Evolutionary conservation across 2,888 invertebrate genomes (phyloP), one percentile per base, ranked within the genome.

Genomic region (Drosophila prolongata): DNA sequence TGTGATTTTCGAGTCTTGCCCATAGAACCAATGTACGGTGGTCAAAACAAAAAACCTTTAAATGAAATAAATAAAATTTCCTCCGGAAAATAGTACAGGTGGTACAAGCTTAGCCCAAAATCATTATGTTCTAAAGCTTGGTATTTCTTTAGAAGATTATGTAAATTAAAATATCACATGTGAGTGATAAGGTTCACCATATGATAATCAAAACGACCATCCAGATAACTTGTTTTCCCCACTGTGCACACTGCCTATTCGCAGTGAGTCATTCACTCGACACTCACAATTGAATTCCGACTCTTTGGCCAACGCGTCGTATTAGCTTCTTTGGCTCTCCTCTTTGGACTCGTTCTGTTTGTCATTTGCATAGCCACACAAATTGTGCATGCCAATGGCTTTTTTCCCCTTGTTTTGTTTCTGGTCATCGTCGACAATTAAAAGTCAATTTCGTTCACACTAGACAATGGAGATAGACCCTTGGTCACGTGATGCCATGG

Each of bases 401-500:
- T 67, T 68, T 58, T 24, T 46, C 35, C 3, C 30, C 37, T 56
- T 64, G 52, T 74, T 54, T 66, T 61, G 67, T 64, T 61, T 59
- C 59, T 59, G 73, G 61, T 52, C 64, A 67, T 52, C 67, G 74
- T 69, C 76, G 72, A 76, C 82, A 86, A 83, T 83, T 86, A 83
- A 82, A 83, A 75, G 73, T 71, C 80, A 77, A 78, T 83, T 83
- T 78, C 86, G 82, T 82, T 86, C 83, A 85, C 75, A 76, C 82
- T 44, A 75, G 59, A 62, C 64, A 64, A 14, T 35, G 42, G 57
- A 11, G 30, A 14, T 10, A 16, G 47, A n/a, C 52, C 46, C 53
- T 62, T 47, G 53, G 66, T 47, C 66, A 64, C 53, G 66, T 66
- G 64, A 64, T 54, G 42, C 30, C 30, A 66, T 54, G 52, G 34